Evolutionary conservation across 2,113 vertebrate genomes (phyloP).

Genomic region (Acanthochromis polyacanthus): DNA sequence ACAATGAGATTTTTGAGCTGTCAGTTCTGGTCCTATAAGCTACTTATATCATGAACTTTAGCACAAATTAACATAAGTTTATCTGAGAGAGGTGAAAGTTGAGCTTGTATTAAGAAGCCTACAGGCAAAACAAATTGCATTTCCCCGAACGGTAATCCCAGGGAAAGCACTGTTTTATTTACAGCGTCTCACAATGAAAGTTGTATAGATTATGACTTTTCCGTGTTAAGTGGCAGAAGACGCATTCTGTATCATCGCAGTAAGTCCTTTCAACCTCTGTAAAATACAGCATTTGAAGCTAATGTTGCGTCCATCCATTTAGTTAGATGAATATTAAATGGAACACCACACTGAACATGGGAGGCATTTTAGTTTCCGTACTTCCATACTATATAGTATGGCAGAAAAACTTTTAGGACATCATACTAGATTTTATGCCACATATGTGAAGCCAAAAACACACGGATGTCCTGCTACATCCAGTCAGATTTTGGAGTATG

Average conservation of each 20-base stretch:
- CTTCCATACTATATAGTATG: too few relatives aligned
- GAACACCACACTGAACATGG: too few relatives aligned
- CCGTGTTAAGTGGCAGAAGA: not conserved
- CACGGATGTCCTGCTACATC: too few relatives aligned
- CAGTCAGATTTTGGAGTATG: too few relatives aligned
- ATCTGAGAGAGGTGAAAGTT: constrained; percentile 21
- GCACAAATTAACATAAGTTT: constrained; percentile 18
- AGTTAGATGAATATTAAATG: too few relatives aligned
- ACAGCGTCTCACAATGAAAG: not conserved
- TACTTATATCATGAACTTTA: constrained; percentile 17
- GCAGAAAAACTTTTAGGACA: too few relatives aligned
- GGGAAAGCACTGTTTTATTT: not conserved
- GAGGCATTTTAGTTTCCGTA: too few relatives aligned
- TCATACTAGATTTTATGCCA: too few relatives aligned
- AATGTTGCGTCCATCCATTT: too few relatives aligned
- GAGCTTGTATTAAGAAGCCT: constrained; percentile 11
- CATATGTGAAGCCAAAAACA: too few relatives aligned
- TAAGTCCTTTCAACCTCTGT: too few relatives aligned
- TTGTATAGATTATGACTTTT: not conserved
- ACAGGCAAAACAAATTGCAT: constrained; percentile 1
- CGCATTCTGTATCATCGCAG: not conserved
- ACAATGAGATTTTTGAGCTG: constrained; percentile 7
- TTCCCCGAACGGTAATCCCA: not conserved
- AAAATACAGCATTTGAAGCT: too few relatives aligned
- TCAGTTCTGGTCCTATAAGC: constrained; percentile 12